A percentile compares a stretch with the other conserved stretches of the same genome.
phyloP scores from a whole-genome alignment of 2,797 vertebrate species.

The Tokudaia muenninki region DNA sequence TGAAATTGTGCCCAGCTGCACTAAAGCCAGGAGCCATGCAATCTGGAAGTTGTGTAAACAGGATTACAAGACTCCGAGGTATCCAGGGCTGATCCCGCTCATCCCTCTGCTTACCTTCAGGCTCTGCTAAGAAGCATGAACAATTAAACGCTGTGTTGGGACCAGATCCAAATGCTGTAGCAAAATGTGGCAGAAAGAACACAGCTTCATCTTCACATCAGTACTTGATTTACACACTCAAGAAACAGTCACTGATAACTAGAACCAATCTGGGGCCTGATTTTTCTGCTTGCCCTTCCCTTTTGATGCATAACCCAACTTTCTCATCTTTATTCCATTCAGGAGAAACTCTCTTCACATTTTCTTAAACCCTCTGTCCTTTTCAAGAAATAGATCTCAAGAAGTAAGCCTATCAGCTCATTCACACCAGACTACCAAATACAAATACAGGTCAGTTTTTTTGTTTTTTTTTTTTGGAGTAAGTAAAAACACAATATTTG shows the following conservation, averaged over 20 bases:
- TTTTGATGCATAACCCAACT: slow-evolving; percentile 17
- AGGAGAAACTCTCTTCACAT: not conserved
- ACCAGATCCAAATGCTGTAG: slow-evolving; percentile 62
- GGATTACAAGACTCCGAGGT: slow-evolving; percentile 84
- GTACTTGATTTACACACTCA: slow-evolving; percentile 18
- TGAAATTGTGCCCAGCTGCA: slow-evolving; percentile 87
- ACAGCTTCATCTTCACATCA: slow-evolving; percentile 42
- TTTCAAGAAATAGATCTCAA: slow-evolving; percentile 48
- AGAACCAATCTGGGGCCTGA: not conserved
- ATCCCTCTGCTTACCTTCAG: slow-evolving; percentile 76
- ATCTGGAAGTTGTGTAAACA: slow-evolving; percentile 81
- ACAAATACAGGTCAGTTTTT: not conserved
- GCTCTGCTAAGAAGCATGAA: slow-evolving; percentile 34
- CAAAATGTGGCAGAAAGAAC: slow-evolving; percentile 43
- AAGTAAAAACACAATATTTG: slow-evolving; percentile 46
- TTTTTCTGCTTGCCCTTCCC: slow-evolving; percentile 46
- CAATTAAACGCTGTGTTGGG: slow-evolving; percentile 25
- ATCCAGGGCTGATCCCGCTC: slow-evolving; percentile 78
- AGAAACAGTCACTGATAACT: not conserved
- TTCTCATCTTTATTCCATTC: slow-evolving; percentile 24
- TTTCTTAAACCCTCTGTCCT: not conserved
- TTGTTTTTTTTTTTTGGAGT: not conserved
- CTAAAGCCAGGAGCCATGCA: slow-evolving; percentile 87
- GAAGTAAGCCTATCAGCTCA: slow-evolving; percentile 27
- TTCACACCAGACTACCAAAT: slow-evolving; percentile 25